Conservation (phyloP, 2,888 invertebrate genomes). For the Clostera curtula region DNA sequence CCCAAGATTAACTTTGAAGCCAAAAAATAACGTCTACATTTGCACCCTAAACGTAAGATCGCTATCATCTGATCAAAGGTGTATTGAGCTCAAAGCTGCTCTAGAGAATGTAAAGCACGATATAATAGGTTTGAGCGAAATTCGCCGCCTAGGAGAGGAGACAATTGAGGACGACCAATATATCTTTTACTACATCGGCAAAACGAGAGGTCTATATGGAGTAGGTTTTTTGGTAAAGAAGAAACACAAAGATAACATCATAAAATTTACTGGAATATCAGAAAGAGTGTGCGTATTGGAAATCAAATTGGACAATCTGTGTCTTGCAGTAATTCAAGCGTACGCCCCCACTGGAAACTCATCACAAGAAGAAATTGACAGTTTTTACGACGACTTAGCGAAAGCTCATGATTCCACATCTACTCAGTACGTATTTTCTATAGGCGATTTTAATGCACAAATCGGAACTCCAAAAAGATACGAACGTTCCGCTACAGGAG, state of each 20-base stretch:
- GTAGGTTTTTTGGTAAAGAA: background rate
- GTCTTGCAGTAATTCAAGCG: constrained; percentile 1
- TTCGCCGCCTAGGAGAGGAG: background rate
- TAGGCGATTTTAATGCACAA: no score
- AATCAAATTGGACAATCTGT: background rate
- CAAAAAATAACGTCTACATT: no score
- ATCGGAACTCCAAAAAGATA: background rate
- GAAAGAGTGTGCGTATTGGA: background rate
- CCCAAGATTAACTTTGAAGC: no score
- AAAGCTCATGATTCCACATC: constrained; percentile 4
- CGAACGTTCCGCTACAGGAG: background rate
- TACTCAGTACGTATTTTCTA: constrained; percentile 1
- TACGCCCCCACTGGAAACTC: constrained; percentile 4
- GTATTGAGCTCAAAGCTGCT: no score
- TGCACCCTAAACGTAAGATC: no score
- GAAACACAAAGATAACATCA: background rate
- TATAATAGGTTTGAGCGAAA: background rate
- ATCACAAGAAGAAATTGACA: constrained; percentile 2
- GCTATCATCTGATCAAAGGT: no score
- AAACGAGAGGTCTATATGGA: background rate
- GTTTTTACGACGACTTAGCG: constrained; percentile 4
- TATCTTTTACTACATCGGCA: background rate
- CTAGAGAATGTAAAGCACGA: background rate
- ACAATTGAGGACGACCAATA: background rate
- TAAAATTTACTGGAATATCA: constrained; percentile 1